Evolutionary conservation across 2,888 invertebrate genomes (phyloP), one percentile per base, ranked within the genome.

Genomic region (Agriopis aurantiaria): DNA sequence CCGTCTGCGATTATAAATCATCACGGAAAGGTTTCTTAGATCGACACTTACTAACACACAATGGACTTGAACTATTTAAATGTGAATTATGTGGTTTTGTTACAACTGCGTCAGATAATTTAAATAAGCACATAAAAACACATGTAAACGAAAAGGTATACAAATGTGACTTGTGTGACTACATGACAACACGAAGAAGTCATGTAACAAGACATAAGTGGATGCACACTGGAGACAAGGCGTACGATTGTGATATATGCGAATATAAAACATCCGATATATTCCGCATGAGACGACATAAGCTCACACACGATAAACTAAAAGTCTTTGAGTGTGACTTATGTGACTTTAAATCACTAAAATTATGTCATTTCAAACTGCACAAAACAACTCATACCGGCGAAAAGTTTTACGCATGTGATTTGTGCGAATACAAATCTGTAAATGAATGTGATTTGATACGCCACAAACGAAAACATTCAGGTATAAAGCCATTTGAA

Each of bases 371-470:
- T 12, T 53, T 40, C 10, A 33, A 53, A 12, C 12, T 53, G 6
- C 53, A 53, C 14, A 53, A 40, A 53, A 17, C 33, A 8, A 40
- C 4, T 8, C 53, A 53, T 40, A 53, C 33, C 0, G 53, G 53
- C 1, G 40, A n/a, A 40, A 53, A 12, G 14, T 1, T 40, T 10
- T 9, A 41, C n/a, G 41, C 41, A 8, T 53, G 53, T 6, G 40
- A 53, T 8, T 3, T 12, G 53, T 53, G 53, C 12, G 53, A 53
- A 12, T 56, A 56, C n/a, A 56, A 56, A 41, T 56, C 55, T 3
- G 41, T 56, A 12, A 12, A n/a, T 14, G n/a, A 41, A 11, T 56
- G 41, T 14, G 55, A 56, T 23, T 3, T 56, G 3, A 8, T 56
- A 3, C 41, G 53, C 1, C 53, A 56, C 6, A 41, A 5, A 14